These are phyloP conservation scores for Mungos mungo DNA, from an alignment of 2,113 vertebrate species.

Conservation along the genomic window DNA sequence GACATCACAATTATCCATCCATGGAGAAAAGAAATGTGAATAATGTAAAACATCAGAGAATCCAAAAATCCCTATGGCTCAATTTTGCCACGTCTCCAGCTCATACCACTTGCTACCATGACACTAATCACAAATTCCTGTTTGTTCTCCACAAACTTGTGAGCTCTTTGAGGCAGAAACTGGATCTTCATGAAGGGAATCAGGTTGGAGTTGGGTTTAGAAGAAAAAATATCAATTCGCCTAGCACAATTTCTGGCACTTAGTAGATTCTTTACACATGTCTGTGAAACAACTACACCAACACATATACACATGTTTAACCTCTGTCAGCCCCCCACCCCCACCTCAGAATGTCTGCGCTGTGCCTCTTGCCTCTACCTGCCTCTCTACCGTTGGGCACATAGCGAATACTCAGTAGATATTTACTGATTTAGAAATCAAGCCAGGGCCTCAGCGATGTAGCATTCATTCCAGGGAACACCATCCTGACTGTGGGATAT, in stretches of 20 bases:
- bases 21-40: neutral
- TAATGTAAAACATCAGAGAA: neutral
- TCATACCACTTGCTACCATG: accelerated
- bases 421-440: neutral
- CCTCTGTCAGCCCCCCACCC: neutral
- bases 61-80: neutral
- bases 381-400: neutral
- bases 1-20: neutral
- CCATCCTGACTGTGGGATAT: no score
- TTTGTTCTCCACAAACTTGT: neutral
- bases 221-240: neutral
- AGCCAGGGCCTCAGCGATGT: neutral
- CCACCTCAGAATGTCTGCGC: neutral
- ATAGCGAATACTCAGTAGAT: neutral
- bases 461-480: neutral
- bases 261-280: neutral
- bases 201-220: neutral
- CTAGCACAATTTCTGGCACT: neutral
- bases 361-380: neutral
- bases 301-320: neutral
- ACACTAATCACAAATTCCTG: neutral
- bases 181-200: neutral
- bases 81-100: neutral
- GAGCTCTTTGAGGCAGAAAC: neutral
- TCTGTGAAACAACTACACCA: neutral